These are phyloP conservation scores for Araneus ventricosus DNA, from an alignment of 1,140 invertebrate genomes.

Conservation along the genomic window DNA sequence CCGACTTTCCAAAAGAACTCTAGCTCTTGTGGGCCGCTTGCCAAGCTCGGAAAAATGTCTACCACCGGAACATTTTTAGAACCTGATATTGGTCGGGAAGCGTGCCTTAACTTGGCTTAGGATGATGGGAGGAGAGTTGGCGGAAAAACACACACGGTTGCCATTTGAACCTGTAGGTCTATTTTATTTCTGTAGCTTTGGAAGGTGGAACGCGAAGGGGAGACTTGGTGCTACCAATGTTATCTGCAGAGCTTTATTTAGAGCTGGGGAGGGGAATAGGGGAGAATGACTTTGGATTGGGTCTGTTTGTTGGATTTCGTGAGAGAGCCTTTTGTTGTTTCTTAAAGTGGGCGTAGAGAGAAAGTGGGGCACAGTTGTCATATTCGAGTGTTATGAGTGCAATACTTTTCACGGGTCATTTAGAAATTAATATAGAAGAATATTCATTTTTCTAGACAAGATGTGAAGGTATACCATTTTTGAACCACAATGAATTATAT, in stretches of 20 bases:
- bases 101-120: conserved; percentile 73
- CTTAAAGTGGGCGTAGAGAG: conserved; percentile 13
- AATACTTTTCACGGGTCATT: neutral
- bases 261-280: neutral
- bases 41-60: conserved; percentile 65
- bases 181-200: conserved; percentile 72
- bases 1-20: neutral
- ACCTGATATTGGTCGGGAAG: conserved; percentile 63
- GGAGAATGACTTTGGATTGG: conserved; percentile 28
- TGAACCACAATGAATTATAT: too few species aligned
- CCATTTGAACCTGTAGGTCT: conserved; percentile 72
- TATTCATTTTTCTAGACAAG: too few species aligned
- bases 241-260: conserved; percentile 66
- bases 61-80: conserved; percentile 73
- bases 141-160: conserved; percentile 56
- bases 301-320: conserved; percentile 35
- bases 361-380: conserved; percentile 1
- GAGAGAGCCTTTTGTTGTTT: conserved; percentile 11
- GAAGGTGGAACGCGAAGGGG: neutral
- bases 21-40: conserved; percentile 57
- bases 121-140: neutral
- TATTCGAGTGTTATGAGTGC: neutral
- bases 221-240: conserved; percentile 26
- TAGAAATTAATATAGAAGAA: neutral
- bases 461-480: too few species aligned